phyloP scores from a whole-genome alignment of 2,797 vertebrate species.

The Oryzias sinensis region DNA sequence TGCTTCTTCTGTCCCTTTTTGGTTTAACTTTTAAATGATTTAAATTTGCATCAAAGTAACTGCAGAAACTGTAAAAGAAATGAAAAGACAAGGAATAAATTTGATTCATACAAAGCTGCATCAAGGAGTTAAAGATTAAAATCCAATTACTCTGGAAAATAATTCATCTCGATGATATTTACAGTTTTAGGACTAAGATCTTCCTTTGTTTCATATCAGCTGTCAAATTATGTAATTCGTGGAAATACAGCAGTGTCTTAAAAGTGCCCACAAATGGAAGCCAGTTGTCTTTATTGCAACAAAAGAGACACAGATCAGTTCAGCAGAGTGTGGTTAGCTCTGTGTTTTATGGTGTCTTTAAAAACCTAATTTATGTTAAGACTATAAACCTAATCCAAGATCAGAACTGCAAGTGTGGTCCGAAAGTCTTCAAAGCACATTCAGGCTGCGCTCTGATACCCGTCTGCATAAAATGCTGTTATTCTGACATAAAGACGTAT shows the following conservation, averaged over 20 bases:
- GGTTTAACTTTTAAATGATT: slow-evolving; percentile 70
- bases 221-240: slow-evolving; percentile 1
- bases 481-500: slow-evolving; percentile 3
- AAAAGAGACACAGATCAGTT: slow-evolving; percentile 29
- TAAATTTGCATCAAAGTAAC: slow-evolving; percentile 64
- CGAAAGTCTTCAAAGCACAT: slow-evolving; percentile 42
- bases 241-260: slow-evolving; percentile 3
- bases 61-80: slow-evolving; percentile 10
- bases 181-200: slow-evolving; percentile 3
- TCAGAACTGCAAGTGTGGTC: slow-evolving; percentile 59
- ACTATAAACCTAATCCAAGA: slow-evolving; percentile 48
- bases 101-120: slow-evolving; percentile 3
- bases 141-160: background rate
- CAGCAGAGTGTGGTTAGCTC: slow-evolving; percentile 23
- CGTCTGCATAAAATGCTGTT: slow-evolving; percentile 2
- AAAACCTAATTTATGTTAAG: slow-evolving; percentile 57
- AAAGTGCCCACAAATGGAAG: slow-evolving; percentile 17
- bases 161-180: background rate
- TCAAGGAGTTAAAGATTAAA: slow-evolving; percentile 3
- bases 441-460: slow-evolving; percentile 20
- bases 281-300: slow-evolving; percentile 12
- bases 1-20: slow-evolving; percentile 50
- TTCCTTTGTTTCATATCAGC: background rate
- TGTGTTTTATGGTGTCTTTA: slow-evolving; percentile 47
- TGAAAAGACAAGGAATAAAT: background rate